Evolutionary conservation across 2,797 vertebrate genomes (phyloP), one percentile per base, ranked within the genome.

Genomic region (Gymnoscopelus braueri): DNA sequence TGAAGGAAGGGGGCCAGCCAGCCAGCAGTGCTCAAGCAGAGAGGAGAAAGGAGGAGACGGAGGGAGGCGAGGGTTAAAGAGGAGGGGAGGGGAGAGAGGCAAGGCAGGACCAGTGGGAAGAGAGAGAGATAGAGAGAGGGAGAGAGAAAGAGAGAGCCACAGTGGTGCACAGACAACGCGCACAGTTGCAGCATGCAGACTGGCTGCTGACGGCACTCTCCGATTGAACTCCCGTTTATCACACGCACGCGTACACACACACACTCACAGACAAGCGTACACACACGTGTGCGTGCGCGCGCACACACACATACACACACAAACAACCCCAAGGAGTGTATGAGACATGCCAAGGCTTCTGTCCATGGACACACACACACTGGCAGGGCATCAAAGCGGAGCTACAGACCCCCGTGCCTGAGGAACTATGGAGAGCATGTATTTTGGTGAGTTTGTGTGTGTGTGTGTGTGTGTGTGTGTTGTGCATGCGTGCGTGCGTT

Each of bases 401-500:
- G 88, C 86, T 88, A 94, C 93, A 91, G 91, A 93, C 76, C 90
- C 92, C 88, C 87, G 89, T 92, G 94, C 87, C 83, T 93, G 92
- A 94, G 93, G 93, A 93, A 94, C 91, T 87, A 96, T 93, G 91
- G 91, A 96, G 92, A 95, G 95, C 94, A 97, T 99, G 96, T 99
- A 97, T 95, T 97, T 99, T 88, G 97, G 97, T 99, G 94, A 99
- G 97, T 97, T 89, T 72, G 39, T 62, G 56, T 71, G 39, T 72
- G 44, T 57, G 58, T 24, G 47, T 65, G 63, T 62, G 7, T 13
- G 3, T 11, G 26, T 60, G 63, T 49, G 15, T 12, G 48, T 57
- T 65, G 35, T 47, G 62, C 14, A 13, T 1, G 7, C 65, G 71
- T 57, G 47, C 35, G 59, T 52, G 55, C 55, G 44, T 69, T n/a